These are phyloP conservation scores for Pangasius macronema DNA, from an alignment of 2,797 vertebrate genomes.

Conservation along the genomic window DNA sequence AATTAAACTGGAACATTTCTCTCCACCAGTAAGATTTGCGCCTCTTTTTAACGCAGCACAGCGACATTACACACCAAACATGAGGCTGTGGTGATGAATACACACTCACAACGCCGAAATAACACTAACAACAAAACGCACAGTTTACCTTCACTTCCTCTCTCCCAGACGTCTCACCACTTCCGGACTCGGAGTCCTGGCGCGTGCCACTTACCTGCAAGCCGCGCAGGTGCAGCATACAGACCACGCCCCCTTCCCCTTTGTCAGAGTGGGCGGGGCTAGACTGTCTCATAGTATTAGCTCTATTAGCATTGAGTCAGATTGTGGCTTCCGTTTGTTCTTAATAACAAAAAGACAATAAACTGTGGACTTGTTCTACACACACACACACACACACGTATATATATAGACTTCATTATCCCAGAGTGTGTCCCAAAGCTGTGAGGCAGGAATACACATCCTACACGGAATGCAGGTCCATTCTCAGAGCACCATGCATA, in stretches of 20 bases:
- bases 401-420: too few relatives aligned
- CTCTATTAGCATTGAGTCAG: not conserved
- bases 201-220: not conserved
- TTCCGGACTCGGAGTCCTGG: not conserved
- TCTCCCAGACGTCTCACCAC: not conserved
- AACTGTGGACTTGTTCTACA: too few relatives aligned
- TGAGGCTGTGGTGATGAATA: not conserved
- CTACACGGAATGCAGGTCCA: not conserved
- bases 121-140: not conserved
- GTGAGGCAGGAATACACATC: too few relatives aligned
- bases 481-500: not conserved
- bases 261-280: not conserved
- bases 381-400: too few relatives aligned
- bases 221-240: slow-evolving; percentile 1
- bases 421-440: too few relatives aligned
- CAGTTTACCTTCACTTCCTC: not conserved
- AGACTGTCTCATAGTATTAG: not conserved
- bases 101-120: not conserved
- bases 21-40: not conserved
- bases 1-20: not conserved
- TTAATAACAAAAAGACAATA: not conserved
- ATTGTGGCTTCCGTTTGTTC: not conserved
- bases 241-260: not conserved
- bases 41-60: not conserved
- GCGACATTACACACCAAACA: not conserved